Base-by-base conservation (phyloP, 2,113 vertebrate species). In the Sylvietta virens region DNA sequence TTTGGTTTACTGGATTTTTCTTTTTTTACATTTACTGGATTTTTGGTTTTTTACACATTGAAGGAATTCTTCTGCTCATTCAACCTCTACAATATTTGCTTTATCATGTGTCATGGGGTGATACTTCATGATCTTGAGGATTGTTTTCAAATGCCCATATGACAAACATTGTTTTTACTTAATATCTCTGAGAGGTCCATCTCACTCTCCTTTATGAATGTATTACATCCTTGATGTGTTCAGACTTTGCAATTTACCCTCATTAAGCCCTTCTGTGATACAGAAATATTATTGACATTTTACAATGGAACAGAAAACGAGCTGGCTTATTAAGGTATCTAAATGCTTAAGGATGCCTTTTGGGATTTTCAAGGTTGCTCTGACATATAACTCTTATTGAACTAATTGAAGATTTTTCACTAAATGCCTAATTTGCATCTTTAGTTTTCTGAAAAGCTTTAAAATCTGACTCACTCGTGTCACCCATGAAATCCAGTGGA, bases 321-420 rank as follows among this genome's bases (percentile, higher is more conserved):
- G 51, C 13, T 53, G 67, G 33, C 70, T 79, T 79, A 67, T 79
- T 84, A 67, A 89, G 24, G 47, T 79, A 79, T 37, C 56, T 42
- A 81, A 84, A 84, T 44, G 53, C 78, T 72, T 85, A 82, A 86
- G 53, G 57, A 89, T 60, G 81, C 48, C 84, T 85, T 10, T 4
- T 64, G 78, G 51, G 95, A 88, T 90, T 93, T 90, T 91, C 84
- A 79, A 71, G 57, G 62, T 70, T 69, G 40, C 45, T 85, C 57
- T 90, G 85, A 92, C 81, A 92, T 50, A 44, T n/a, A 87, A 74
- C 20, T 84, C 53, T 67, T 60, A 72, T 2, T 94, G 87, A 91
- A 85, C 37, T 88, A 90, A 91, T 51, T 90, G 81, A 89, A 87
- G 65, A 56, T 64, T 82, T 95, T 87, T 87, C 85, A 82, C 47